Base-by-base conservation (phyloP, 30 jellyfish, hydroid and myxozoan species). In the Clytia hemisphaerica region DNA sequence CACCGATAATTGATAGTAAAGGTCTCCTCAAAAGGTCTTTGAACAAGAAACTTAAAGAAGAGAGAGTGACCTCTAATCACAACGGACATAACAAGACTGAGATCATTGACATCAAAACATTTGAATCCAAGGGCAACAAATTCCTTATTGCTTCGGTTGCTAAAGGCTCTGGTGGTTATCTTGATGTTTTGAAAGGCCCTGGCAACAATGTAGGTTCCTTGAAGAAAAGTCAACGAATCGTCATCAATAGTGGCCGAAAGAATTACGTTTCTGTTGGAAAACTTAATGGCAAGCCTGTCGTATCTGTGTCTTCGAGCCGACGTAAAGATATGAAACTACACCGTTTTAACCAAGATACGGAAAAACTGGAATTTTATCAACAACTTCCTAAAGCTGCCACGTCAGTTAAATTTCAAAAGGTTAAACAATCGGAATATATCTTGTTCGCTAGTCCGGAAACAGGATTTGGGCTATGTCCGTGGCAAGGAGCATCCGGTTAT, bases 401-500 rank as follows among this genome's bases (percentile, higher is more conserved):
- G 26, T 37, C 93, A 2, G 57, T 77, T 2, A 33, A 25, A 12
- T 49, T 84, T 26, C 21, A 53, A 29, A 49, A 40, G 24, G 48
- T 76, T 3, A 31, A 61, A 51, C 4, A 51, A 18, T 50, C 15
- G 28, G 46, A 22, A 32, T 61, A 76, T 64, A 50, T 84, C 26
- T 53, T 47, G 15, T 84, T 28, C 51, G 75, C 94, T 2, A 75
- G 63, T 61, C 84, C 94, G 4, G 57, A 51, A 7, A 1, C 28
- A 3, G 97, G 97, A 0, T 57, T 88, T 66, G 94, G 93, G 0
- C 72, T 80, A 1, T 88, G 97, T 37, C 79, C 77, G 10, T 88
- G 97, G 97, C 61, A 76, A 74, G 97, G 94, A 1, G 83, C 72
- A 4, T 38, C 65, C 37, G 94, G 97, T 29, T 88, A 72, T 64